Evolutionary conservation across 2,888 invertebrate genomes (phyloP).

Genomic region (Stegana nigrithorax): DNA sequence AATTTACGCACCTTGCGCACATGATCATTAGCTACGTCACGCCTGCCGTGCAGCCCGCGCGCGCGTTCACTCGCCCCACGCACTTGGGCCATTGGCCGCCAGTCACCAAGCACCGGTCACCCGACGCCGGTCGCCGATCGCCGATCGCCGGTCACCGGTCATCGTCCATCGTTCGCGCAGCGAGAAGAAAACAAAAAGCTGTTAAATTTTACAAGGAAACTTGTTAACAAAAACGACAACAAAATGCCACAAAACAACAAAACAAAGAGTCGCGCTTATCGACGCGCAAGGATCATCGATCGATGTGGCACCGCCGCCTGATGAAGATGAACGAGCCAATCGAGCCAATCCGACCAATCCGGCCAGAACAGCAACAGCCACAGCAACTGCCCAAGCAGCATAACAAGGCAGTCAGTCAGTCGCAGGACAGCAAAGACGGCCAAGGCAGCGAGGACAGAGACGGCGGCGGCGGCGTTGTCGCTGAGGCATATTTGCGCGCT

Average conservation of each 20-base stretch:
- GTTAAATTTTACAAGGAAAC: slow-evolving; percentile 38
- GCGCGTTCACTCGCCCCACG: too few relatives aligned
- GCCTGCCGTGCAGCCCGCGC: too few relatives aligned
- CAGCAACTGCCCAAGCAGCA: slow-evolving; percentile 20
- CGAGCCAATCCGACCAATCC: neutral
- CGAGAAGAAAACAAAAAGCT: too few relatives aligned
- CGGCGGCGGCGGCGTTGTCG: slow-evolving; percentile 22
- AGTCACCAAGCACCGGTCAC: too few relatives aligned
- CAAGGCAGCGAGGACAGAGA: slow-evolving; percentile 3
- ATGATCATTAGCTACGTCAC: too few relatives aligned
- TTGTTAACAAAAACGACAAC: slow-evolving; percentile 18
- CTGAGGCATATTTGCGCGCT: slow-evolving; percentile 55
- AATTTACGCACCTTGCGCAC: too few relatives aligned
- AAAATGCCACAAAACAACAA: slow-evolving; percentile 16
- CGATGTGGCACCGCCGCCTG: neutral
- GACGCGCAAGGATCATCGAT: slow-evolving; percentile 3
- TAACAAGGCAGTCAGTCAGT: neutral
- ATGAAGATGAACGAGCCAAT: slow-evolving; percentile 12
- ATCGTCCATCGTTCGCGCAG: too few relatives aligned
- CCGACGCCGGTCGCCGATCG: too few relatives aligned
- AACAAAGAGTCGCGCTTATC: neutral
- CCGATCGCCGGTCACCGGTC: too few relatives aligned
- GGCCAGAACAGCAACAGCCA: neutral
- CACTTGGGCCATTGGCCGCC: too few relatives aligned
- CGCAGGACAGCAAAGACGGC: neutral